Conservation (phyloP, 2,113 vertebrate genomes). For the Lagopus leucura region DNA sequence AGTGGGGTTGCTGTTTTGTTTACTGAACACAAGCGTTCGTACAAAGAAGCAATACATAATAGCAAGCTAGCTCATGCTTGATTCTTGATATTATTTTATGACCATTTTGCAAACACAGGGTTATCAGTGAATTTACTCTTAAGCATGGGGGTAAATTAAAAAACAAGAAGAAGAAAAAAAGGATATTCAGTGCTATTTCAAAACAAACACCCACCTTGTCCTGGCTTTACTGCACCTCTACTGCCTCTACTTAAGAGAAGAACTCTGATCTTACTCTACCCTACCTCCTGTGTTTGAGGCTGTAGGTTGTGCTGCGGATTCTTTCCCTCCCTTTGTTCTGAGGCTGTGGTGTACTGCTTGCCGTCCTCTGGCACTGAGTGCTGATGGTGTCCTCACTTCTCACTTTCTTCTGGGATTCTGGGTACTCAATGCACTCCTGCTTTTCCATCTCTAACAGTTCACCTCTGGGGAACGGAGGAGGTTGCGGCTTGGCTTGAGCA, state of each 20-base stretch:
- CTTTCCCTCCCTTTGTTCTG: neutral
- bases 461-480: conserved; percentile 97
- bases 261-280: neutral
- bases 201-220: neutral
- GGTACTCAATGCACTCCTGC: conserved; percentile 79
- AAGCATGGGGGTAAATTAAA: neutral
- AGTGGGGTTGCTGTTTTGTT: neutral
- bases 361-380: neutral
- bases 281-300: neutral
- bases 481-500: conserved; percentile 96
- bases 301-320: neutral
- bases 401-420: conserved; percentile 69
- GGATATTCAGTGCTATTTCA: neutral
- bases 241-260: conserved; percentile 62
- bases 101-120: neutral
- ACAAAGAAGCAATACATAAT: neutral
- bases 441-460: conserved; percentile 88
- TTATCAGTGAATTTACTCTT: neutral
- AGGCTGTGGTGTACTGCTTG: neutral
- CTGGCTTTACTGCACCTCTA: neutral
- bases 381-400: conserved; percentile 48
- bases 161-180: neutral
- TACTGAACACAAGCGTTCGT: neutral
- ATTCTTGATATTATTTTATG: neutral
- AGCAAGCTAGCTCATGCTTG: neutral